A percentile compares a stretch with the other conserved stretches of the same genome.
Conservation (phyloP, 1,140 invertebrate genomes). For the Drosophila serrata region DNA sequence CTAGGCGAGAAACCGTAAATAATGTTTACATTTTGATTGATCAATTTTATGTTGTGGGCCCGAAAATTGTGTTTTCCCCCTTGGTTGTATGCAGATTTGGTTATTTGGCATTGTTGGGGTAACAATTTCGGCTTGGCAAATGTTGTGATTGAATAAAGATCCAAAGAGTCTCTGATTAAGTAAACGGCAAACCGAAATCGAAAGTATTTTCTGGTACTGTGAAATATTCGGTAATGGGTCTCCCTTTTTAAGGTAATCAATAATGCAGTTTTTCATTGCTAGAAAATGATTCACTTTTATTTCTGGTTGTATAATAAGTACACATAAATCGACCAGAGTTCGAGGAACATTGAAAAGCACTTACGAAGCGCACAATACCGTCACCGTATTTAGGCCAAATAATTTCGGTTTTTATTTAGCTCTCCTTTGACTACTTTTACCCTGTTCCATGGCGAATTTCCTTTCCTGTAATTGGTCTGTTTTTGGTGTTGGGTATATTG, state of each 20-base stretch:
- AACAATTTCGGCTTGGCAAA: conserved; percentile 15
- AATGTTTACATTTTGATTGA: conserved; percentile 61
- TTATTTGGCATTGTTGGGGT: conserved; percentile 22
- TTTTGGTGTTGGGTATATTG: background rate
- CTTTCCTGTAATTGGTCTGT: background rate
- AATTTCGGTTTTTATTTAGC: conserved; percentile 40
- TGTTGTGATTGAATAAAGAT: conserved; percentile 27
- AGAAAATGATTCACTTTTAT: background rate
- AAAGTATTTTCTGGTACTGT: background rate
- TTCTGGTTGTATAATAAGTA: conserved; percentile 1
- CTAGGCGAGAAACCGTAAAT: conserved; percentile 59
- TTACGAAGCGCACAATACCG: conserved; percentile 32
- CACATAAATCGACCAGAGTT: conserved; percentile 1
- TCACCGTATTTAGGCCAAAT: conserved; percentile 34
- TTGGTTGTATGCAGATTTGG: conserved; percentile 18
- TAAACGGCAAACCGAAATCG: background rate
- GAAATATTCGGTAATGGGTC: background rate
- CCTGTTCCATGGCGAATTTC: background rate
- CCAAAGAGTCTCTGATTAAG: background rate
- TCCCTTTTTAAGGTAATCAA: background rate
- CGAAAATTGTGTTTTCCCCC: conserved; percentile 37
- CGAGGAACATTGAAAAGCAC: conserved; percentile 60
- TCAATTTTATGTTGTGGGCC: conserved; percentile 46
- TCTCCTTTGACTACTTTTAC: conserved; percentile 12
- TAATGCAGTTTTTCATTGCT: conserved; percentile 11